Evolutionary conservation across 2,888 invertebrate genomes (phyloP).

Genomic region (Amiota minor): DNA sequence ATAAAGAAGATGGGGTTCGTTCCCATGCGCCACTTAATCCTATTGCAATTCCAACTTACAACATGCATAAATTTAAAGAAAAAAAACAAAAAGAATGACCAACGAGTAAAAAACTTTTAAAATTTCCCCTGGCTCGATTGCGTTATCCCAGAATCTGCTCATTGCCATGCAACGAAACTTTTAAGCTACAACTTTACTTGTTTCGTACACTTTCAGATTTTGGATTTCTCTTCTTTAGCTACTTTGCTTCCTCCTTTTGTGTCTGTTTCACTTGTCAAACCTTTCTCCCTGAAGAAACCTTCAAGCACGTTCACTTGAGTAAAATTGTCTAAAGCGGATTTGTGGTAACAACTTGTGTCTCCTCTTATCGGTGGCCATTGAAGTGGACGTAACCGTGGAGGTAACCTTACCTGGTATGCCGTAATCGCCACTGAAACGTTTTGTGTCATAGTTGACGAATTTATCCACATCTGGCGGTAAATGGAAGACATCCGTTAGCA

Average conservation of each 20-base stretch:
- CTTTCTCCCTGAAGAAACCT: too few relatives aligned
- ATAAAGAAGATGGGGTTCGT: background rate
- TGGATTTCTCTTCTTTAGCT: slow-evolving; percentile 15
- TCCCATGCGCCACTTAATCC: slow-evolving; percentile 20
- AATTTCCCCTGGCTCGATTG: background rate
- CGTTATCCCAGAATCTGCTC: background rate
- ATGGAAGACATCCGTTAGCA: slow-evolving; percentile 86
- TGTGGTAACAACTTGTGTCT: slow-evolving; percentile 2
- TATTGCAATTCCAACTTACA: slow-evolving; percentile 10
- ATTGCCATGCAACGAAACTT: background rate
- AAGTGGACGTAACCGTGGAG: background rate
- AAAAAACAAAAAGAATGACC: too few relatives aligned
- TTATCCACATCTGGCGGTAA: slow-evolving; percentile 80
- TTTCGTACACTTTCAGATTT: slow-evolving; percentile 37
- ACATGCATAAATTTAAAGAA: background rate
- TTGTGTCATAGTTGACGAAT: slow-evolving; percentile 77
- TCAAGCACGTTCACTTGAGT: background rate
- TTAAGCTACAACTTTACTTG: slow-evolving; percentile 38
- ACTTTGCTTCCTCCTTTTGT: slow-evolving; percentile 29
- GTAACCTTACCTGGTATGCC: slow-evolving; percentile 77
- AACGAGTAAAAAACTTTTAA: background rate
- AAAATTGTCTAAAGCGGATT: slow-evolving; percentile 31
- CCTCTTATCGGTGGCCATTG: background rate
- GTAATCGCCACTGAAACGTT: slow-evolving; percentile 81
- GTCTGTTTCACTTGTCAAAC: background rate